Conservation (phyloP, 1,140 invertebrate genomes). For the Metopolophium dirhodum region DNA sequence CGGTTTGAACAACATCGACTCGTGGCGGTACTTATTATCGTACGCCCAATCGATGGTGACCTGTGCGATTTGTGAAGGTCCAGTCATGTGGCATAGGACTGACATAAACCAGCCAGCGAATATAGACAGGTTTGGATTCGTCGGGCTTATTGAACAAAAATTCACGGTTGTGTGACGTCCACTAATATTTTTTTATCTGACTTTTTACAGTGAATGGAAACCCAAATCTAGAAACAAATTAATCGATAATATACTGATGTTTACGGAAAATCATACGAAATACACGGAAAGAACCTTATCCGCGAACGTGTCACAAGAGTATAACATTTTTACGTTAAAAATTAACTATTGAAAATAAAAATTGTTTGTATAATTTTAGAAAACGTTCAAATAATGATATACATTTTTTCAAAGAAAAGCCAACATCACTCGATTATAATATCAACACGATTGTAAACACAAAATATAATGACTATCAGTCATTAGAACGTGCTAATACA, state of each 20-base stretch:
- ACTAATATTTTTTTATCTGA: background rate
- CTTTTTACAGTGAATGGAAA: background rate
- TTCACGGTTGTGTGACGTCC: background rate
- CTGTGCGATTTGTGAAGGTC: background rate
- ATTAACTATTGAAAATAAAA: background rate
- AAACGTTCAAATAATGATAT: background rate
- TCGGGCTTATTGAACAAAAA: background rate
- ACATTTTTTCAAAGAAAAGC: background rate
- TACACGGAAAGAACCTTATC: background rate
- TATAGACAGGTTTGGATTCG: background rate
- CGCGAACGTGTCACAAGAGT: background rate
- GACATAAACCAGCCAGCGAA: background rate
- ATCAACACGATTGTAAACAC: background rate
- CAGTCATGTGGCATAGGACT: background rate
- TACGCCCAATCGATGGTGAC: background rate
- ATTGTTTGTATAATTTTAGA: background rate
- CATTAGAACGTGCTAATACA: slow-evolving; percentile 1
- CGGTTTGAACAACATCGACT: background rate
- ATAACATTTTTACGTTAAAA: background rate
- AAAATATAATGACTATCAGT: background rate
- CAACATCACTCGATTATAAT: background rate
- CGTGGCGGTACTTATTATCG: background rate
- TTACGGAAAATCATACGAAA: background rate
- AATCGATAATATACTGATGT: background rate
- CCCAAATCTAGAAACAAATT: background rate